These are phyloP conservation scores for Yponomeuta cagnagella DNA, from an alignment of 2,888 invertebrate genomes.

Conservation along the genomic window DNA sequence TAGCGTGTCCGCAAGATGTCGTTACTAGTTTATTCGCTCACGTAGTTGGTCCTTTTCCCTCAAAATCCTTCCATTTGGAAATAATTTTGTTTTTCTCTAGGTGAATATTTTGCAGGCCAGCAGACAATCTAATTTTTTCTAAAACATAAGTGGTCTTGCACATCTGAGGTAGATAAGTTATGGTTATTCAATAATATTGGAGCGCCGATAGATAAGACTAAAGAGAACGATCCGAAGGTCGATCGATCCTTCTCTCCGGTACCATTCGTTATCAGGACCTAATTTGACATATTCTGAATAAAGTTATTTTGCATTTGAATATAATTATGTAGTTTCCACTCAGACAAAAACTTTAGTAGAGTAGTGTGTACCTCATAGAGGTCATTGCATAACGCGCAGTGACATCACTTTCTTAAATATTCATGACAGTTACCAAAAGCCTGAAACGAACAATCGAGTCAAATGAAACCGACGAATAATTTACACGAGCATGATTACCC, in stretches of 20 bases:
- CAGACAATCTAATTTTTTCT: background rate
- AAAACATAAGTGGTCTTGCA: background rate
- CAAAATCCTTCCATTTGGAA: background rate
- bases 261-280: too few species aligned
- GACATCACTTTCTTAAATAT: conserved; percentile 12
- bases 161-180: background rate
- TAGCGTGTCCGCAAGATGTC: conserved; percentile 56
- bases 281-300: too few species aligned
- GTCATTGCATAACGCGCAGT: background rate
- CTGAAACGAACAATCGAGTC: background rate
- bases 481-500: background rate
- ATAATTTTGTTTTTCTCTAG: background rate
- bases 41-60: conserved; percentile 24
- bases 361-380: background rate
- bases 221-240: background rate
- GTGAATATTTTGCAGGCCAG: background rate
- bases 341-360: background rate
- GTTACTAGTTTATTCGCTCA: conserved; percentile 29
- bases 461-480: background rate
- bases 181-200: background rate
- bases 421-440: conserved; percentile 2
- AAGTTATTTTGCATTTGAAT: background rate
- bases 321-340: background rate
- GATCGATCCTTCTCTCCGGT: too few species aligned
- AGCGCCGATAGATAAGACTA: background rate